Percentiles rank a stretch among this genome's conserved stretches.
Conservation (phyloP, 35 echinoderm and acorn worm genomes). For the Ptychodera flava region DNA sequence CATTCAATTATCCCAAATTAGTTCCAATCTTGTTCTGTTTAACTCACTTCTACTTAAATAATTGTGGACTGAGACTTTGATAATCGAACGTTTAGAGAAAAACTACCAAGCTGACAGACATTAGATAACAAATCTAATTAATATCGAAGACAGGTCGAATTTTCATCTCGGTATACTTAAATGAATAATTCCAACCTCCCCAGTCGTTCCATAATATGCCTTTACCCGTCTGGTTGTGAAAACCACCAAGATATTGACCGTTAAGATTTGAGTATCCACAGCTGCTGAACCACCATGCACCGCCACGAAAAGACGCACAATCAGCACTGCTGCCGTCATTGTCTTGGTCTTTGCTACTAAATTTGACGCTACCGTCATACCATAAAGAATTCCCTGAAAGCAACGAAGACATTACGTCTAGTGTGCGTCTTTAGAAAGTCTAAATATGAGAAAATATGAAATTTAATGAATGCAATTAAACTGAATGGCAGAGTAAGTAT, state of each 20-base stretch:
- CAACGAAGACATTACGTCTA: too few species aligned
- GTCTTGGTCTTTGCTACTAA: constrained; percentile 39
- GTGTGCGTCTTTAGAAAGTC: too few species aligned
- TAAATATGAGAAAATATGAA: too few species aligned
- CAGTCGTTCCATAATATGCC: constrained; percentile 34
- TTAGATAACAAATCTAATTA: too few species aligned
- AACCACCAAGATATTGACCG: constrained; percentile 31
- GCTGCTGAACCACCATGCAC: constrained; percentile 44
- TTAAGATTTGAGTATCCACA: constrained; percentile 46
- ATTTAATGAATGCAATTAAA: too few species aligned
- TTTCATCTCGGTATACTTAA: constrained; percentile 36
- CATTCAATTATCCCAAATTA: too few species aligned
- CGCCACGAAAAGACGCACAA: not conserved
- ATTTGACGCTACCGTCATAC: constrained; percentile 20
- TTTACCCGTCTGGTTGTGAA: constrained; percentile 3
- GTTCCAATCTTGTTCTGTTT: too few species aligned
- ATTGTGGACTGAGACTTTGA: too few species aligned
- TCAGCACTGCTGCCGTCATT: constrained; percentile 31
- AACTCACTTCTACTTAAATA: too few species aligned
- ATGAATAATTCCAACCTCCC: constrained; percentile 38
- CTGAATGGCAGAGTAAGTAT: too few species aligned
- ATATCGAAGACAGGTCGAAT: constrained; percentile 21
- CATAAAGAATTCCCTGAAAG: constrained; percentile 39
- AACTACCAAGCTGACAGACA: too few species aligned
- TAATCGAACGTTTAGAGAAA: too few species aligned